These are phyloP conservation scores for Clunio marinus DNA, from an alignment of 2,888 invertebrate species.

Conservation along the genomic window DNA sequence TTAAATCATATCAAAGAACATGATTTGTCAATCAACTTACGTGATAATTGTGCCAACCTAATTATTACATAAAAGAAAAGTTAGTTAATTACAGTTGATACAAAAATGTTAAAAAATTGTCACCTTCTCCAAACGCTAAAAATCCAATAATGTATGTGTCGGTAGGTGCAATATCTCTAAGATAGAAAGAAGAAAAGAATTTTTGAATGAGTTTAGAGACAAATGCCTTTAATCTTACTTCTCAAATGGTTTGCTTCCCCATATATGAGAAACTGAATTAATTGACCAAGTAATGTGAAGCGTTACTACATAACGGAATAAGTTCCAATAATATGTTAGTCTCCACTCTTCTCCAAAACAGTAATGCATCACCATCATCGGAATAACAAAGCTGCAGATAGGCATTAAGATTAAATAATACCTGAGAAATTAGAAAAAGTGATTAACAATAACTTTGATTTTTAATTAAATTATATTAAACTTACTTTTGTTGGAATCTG, in stretches of 20 bases:
- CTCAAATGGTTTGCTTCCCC: constrained; percentile 19
- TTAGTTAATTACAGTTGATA: background rate
- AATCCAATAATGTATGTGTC: constrained; percentile 18
- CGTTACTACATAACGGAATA: background rate
- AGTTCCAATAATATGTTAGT: background rate
- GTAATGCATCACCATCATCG: background rate
- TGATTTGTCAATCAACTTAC: no score
- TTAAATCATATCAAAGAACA: no score
- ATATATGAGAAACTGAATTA: constrained; percentile 14
- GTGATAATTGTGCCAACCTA: constrained; percentile 32
- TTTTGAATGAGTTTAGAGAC: no score
- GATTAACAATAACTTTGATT: constrained; percentile 45
- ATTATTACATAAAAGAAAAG: no score
- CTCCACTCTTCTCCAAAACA: background rate
- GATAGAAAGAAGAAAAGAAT: background rate
- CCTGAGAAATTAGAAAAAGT: constrained; percentile 46
- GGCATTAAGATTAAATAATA: constrained; percentile 61
- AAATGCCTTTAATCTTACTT: background rate
- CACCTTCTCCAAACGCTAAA: constrained; percentile 13
- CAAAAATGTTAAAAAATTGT: no score
- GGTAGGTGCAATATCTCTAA: constrained; percentile 12
- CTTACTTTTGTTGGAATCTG: constrained; percentile 65
- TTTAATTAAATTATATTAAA: constrained; percentile 41
- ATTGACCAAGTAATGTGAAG: constrained; percentile 20
- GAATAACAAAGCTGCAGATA: constrained; percentile 49